A percentile compares a stretch with the other conserved stretches of the same genome.
Evolutionary conservation across 2,113 vertebrate species (phyloP).

Genomic region (Phocoena sinus): DNA sequence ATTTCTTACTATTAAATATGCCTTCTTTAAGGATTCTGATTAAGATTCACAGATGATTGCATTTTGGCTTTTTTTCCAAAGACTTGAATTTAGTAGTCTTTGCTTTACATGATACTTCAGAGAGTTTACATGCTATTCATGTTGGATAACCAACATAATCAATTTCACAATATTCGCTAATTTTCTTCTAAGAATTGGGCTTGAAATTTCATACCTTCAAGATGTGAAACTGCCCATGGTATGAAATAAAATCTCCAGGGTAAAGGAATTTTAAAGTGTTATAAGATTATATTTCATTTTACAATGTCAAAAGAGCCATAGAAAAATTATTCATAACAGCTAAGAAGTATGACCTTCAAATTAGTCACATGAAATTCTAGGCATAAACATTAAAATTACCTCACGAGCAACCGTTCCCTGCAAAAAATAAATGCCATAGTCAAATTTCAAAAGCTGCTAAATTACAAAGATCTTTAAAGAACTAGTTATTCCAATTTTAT

Average conservation of each 20-base stretch:
- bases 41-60: not conserved
- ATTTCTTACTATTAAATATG: not conserved
- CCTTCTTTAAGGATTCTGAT: not conserved
- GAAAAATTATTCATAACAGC: conserved; percentile 83
- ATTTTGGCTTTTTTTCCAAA: not conserved
- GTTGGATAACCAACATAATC: conserved; percentile 57
- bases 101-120: not conserved
- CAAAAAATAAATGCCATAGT: conserved; percentile 21
- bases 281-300: conserved; percentile 82
- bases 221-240: conserved; percentile 72
- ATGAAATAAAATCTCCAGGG: conserved; percentile 79
- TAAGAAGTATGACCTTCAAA: conserved; percentile 81
- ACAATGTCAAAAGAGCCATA: conserved; percentile 78
- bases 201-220: conserved; percentile 75
- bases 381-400: conserved; percentile 75
- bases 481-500: not conserved
- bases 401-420: conserved; percentile 50
- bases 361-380: conserved; percentile 84
- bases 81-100: not conserved
- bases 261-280: conserved; percentile 78
- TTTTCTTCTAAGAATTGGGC: conserved; percentile 38
- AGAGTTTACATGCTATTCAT: not conserved
- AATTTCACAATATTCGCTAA: conserved; percentile 60
- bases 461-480: conserved; percentile 1
- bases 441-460: conserved; percentile 35